Base-by-base conservation (phyloP, 2,888 invertebrate species). In the Nephrocerus scutellatus region DNA sequence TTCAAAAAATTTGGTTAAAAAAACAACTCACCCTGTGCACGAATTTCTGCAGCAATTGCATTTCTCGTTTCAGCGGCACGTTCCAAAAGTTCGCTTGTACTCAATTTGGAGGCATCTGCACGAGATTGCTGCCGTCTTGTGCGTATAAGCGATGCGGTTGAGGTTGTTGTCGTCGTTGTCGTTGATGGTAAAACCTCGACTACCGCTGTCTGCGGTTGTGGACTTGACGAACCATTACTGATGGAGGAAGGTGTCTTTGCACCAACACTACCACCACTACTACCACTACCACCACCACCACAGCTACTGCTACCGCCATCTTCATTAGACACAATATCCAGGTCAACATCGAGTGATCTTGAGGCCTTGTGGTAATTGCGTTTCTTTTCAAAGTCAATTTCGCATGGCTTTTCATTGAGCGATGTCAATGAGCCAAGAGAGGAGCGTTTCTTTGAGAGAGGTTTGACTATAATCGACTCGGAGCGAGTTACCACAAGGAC, bases 401-500 rank as follows among this genome's bases (percentile, higher is more conserved):
- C 57, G 22, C 28, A 6, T 21, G 63, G 60, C 48, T 68, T 68
- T 43, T 68, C 68, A 22, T 57, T 65, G n/a, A 68, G 53, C 13
- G 68, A 68, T 31, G 64, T 63, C 19, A 68, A 53, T 2, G 68
- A 68, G 23, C 68, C 68, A 31, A 68, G 49, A 6, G 68, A 68
- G 38, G 66, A 64, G 32, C 68, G 62, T 43, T 68, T 68, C 46
- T 68, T 68, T 44, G 60, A 60, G 21, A 68, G 49, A 6, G 63
- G 49, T 45, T 66, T 67, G 5, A 61, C 53, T 28, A 66, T 48
- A 34, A 68, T 50, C 39, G 68, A 68, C 42, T 68, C 68, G 36
- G 68, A 68, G 60, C 84, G 68, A 53, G 80, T 78, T 52, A 88
- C 77, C 54, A 86, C 84, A 52, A 90, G 73, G 13, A 82, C 77